Conservation (phyloP, 2,113 vertebrate species). For the Gobiocypris rarus region DNA sequence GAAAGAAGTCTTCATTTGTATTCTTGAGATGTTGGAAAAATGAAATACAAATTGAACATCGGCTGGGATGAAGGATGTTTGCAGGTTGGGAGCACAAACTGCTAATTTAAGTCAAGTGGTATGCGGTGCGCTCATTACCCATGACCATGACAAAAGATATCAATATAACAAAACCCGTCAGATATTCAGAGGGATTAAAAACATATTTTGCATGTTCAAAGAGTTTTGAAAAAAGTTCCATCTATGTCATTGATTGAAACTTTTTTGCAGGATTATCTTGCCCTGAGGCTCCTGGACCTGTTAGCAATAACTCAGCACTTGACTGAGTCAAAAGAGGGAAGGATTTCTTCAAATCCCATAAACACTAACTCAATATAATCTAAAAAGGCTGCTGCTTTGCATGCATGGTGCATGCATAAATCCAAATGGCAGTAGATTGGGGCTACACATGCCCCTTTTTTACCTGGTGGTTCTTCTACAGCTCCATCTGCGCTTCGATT, state of each 20-base stretch:
- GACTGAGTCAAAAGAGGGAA: not conserved
- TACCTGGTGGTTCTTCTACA: slow-evolving; percentile 45
- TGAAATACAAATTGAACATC: slow-evolving; percentile 31
- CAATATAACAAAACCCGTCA: slow-evolving; percentile 10
- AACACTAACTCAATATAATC: slow-evolving; percentile 30
- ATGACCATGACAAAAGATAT: not conserved
- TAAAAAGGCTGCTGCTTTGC: slow-evolving; percentile 30
- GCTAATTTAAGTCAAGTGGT: not conserved
- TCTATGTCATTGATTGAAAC: slow-evolving; percentile 15
- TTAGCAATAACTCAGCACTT: slow-evolving; percentile 1
- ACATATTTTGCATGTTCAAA: not conserved
- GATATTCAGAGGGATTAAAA: slow-evolving; percentile 21
- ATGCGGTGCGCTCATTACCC: not conserved
- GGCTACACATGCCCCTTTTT: slow-evolving; percentile 29
- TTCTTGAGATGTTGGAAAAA: slow-evolving; percentile 28
- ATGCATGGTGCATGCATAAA: slow-evolving; percentile 29
- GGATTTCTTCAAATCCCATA: slow-evolving; percentile 20
- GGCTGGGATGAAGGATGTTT: slow-evolving; percentile 3
- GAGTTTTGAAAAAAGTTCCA: not conserved
- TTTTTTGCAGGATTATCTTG: slow-evolving; percentile 5
- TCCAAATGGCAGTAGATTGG: slow-evolving; percentile 34
- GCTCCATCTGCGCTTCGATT: slow-evolving; percentile 56
- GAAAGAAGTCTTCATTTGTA: slow-evolving; percentile 17
- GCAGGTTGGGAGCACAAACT: not conserved
- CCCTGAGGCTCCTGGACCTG: slow-evolving; percentile 8